A percentile compares a stretch with the other conserved stretches of the same genome.
phyloP scores from a whole-genome alignment of 2,797 vertebrate species.

The Ceyx erithaca region DNA sequence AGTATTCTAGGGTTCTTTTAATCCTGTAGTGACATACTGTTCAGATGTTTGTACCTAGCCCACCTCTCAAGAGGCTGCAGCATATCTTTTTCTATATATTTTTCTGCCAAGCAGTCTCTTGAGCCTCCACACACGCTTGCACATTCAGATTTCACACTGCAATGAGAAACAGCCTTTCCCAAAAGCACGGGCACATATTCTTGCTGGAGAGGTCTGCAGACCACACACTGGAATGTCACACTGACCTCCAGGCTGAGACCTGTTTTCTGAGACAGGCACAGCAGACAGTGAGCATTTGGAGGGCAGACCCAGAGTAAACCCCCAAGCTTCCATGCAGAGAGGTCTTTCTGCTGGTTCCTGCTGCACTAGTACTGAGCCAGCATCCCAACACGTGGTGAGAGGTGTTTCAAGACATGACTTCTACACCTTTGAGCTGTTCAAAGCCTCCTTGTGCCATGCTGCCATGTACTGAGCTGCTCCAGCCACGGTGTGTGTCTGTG shows the following conservation, averaged over 20 bases:
- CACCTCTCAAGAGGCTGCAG: neutral
- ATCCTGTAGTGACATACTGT: neutral
- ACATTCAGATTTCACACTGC: neutral
- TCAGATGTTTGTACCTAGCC: neutral
- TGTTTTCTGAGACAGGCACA: neutral
- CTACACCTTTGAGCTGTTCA: neutral
- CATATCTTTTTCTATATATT: neutral
- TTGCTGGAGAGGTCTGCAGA: neutral
- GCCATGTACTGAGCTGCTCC: neutral
- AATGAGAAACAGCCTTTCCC: neutral
- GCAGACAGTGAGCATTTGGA: neutral
- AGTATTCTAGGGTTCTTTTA: neutral
- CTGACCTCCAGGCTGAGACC: neutral
- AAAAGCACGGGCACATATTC: neutral
- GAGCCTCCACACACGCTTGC: neutral
- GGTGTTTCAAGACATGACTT: neutral
- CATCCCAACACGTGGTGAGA: neutral
- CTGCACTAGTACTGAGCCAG: neutral
- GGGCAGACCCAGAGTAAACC: neutral
- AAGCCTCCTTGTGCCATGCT: neutral
- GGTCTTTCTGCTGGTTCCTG: neutral
- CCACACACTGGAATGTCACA: rapidly evolving
- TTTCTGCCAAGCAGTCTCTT: neutral
- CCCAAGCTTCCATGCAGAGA: neutral
- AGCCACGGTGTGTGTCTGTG: rapidly evolving